Percentiles rank a stretch among this genome's conserved stretches.
Conservation (phyloP, 1,140 invertebrate genomes). For the Lepidotrigona ventralis region DNA sequence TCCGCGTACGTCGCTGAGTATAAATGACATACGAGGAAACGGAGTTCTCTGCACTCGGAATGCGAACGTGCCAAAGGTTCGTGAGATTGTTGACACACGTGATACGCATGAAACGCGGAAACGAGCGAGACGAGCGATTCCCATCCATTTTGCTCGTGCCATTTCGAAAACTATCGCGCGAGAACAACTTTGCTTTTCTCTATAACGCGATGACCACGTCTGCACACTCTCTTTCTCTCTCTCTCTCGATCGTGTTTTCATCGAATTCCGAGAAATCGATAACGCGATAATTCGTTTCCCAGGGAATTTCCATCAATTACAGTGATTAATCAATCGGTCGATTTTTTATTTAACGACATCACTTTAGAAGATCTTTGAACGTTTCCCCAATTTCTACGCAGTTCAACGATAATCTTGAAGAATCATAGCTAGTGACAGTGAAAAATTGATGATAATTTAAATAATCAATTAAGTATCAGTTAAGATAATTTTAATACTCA, state of each 20-base stretch:
- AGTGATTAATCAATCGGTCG: neutral
- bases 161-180: neutral
- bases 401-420: neutral
- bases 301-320: neutral
- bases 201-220: neutral
- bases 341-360: neutral
- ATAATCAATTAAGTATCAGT: too few species aligned
- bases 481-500: too few species aligned
- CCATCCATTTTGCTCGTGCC: neutral
- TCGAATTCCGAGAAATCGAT: neutral
- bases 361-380: neutral
- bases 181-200: neutral
- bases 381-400: neutral
- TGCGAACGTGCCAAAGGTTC: constrained; percentile 10
- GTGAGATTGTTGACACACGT: neutral
- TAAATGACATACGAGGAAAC: constrained; percentile 12
- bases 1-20: neutral
- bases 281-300: neutral
- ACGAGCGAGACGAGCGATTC: constrained; percentile 12
- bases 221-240: too few species aligned
- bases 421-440: too few species aligned
- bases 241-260: neutral
- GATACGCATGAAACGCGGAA: constrained; percentile 18
- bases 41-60: neutral
- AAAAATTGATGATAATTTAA: too few species aligned